Evolutionary conservation across 2,797 vertebrate genomes (phyloP).

Genomic region (Acestrorhynchus altus): DNA sequence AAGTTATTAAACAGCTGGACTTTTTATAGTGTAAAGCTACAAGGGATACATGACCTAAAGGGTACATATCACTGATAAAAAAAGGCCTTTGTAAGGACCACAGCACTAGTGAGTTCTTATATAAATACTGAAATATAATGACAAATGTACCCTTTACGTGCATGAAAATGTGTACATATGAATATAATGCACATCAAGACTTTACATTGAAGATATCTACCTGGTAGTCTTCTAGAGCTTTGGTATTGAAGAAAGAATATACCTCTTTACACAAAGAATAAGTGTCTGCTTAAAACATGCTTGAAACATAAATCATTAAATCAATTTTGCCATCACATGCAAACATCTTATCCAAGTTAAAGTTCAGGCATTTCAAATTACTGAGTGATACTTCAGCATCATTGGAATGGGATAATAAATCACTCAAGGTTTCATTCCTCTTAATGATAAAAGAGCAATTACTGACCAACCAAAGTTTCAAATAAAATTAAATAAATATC

Average conservation of each 20-base stretch:
- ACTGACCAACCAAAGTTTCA: background rate
- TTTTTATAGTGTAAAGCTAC: constrained; percentile 70
- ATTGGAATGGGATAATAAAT: background rate
- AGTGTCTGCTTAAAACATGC: constrained; percentile 45
- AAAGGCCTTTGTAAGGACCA: background rate
- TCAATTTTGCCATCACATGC: background rate
- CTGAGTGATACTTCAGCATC: background rate
- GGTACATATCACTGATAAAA: constrained; percentile 66
- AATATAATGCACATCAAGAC: constrained; percentile 60
- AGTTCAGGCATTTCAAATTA: background rate
- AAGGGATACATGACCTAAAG: constrained; percentile 74
- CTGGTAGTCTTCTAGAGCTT: constrained; percentile 79
- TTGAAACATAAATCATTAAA: constrained; percentile 9
- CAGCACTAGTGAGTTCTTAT: background rate
- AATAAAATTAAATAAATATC: background rate
- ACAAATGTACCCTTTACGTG: constrained; percentile 78
- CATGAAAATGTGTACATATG: constrained; percentile 58
- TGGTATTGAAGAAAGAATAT: constrained; percentile 71
- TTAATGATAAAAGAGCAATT: background rate
- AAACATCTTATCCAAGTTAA: background rate
- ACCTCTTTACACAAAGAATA: constrained; percentile 60
- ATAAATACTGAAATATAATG: background rate
- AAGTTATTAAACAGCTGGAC: constrained; percentile 63
- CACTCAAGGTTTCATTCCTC: background rate
- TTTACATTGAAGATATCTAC: constrained; percentile 73